Conservation (phyloP, 2,888 invertebrate species). For the Napeogenes sylphis region DNA sequence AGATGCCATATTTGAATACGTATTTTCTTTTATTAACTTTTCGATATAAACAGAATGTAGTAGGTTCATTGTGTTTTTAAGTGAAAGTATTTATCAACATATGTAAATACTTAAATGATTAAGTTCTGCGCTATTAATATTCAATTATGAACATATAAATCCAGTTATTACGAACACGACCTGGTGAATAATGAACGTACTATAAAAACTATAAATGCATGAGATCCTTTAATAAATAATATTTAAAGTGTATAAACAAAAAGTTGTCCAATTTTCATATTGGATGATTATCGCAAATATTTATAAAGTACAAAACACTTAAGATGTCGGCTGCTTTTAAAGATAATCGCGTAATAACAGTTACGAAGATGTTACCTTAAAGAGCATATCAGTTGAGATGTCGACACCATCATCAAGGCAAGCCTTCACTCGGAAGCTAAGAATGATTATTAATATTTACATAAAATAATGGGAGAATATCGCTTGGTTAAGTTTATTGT, state of each 20-base stretch:
- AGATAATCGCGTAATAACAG: conserved; percentile 32
- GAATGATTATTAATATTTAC: conserved; percentile 31
- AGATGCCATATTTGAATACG: no score
- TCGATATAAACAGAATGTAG: no score
- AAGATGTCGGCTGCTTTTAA: conserved; percentile 26
- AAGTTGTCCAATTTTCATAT: background rate
- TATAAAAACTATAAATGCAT: no score
- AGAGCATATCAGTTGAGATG: conserved; percentile 31
- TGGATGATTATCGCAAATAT: conserved; percentile 12
- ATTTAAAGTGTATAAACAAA: background rate
- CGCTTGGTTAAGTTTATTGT: conserved; percentile 5
- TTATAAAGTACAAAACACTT: conserved; percentile 22
- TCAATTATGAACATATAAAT: no score
- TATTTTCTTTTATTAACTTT: no score
- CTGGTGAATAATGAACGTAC: no score
- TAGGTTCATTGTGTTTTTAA: no score
- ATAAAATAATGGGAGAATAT: conserved; percentile 25
- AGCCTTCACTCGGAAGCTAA: conserved; percentile 29
- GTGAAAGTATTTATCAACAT: no score
- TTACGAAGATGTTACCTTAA: conserved; percentile 27
- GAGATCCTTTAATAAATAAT: no score
- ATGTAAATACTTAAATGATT: no score
- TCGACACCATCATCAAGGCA: conserved; percentile 28
- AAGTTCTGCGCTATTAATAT: no score
- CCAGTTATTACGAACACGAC: no score